These are phyloP conservation scores for Pluvialis apricaria DNA, from an alignment of 2,113 vertebrate genomes.

Conservation along the genomic window DNA sequence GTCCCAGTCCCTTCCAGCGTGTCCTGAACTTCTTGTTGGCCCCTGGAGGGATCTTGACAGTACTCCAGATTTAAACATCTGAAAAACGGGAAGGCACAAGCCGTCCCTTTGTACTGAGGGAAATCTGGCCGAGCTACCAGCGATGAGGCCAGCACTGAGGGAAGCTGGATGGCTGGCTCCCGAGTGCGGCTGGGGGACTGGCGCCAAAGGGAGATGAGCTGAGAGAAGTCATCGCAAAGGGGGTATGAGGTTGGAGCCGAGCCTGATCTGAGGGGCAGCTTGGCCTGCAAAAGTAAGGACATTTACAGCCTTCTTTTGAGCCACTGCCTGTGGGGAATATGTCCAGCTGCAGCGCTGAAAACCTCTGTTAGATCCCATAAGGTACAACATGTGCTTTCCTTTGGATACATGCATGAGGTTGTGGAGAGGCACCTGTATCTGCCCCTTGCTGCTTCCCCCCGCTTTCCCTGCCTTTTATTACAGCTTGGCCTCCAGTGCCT, in stretches of 20 bases:
- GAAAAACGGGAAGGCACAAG: neutral
- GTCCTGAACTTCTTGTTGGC: neutral
- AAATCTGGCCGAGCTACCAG: neutral
- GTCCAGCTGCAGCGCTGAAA: neutral
- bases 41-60: slow-evolving; percentile 6
- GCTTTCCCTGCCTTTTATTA: neutral
- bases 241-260: neutral
- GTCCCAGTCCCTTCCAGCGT: neutral
- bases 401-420: neutral
- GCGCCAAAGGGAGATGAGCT: neutral
- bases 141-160: neutral
- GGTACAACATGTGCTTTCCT: neutral
- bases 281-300: neutral
- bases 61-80: slow-evolving; percentile 25
- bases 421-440: neutral
- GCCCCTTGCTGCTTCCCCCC: neutral
- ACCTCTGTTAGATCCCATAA: neutral
- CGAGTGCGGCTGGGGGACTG: accelerated
- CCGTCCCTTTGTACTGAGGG: neutral
- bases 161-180: neutral
- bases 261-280: neutral
- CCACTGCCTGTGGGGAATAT: neutral
- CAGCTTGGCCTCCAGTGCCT: neutral
- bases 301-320: neutral
- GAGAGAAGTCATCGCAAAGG: neutral